phyloP scores from a whole-genome alignment of 2,797 vertebrate genomes.

The Holocentrus rufus region DNA sequence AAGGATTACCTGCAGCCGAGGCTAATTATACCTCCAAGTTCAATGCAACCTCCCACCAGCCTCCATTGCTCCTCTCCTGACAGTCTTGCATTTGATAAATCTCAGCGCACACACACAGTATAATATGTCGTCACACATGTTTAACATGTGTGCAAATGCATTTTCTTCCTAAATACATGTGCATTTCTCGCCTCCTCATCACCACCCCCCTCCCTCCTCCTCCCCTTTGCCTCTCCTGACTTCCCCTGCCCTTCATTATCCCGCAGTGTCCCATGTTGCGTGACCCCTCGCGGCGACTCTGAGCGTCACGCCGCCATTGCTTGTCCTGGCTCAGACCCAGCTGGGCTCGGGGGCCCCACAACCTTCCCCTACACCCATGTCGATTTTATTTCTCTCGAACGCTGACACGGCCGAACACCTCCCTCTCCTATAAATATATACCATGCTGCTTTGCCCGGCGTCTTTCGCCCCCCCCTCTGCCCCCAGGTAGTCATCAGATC shows the following conservation, averaged over 20 bases:
- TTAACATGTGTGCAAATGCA: conserved; percentile 22
- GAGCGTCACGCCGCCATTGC: neutral
- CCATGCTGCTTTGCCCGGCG: too few species aligned
- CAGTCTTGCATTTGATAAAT: conserved; percentile 37
- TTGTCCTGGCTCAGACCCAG: neutral
- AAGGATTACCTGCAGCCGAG: conserved; percentile 63
- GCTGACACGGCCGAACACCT: too few species aligned
- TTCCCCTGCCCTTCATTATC: conserved; percentile 66
- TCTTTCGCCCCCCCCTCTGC: too few species aligned
- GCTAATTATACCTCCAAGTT: conserved; percentile 66
- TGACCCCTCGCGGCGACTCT: conserved; percentile 32
- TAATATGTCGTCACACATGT: neutral
- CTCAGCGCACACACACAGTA: conserved; percentile 14
- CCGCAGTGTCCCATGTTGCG: conserved; percentile 62
- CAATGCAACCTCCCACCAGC: conserved; percentile 27
- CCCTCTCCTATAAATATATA: too few species aligned
- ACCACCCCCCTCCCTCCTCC: neutral
- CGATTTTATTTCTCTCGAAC: conserved; percentile 28
- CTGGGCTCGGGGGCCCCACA: neutral
- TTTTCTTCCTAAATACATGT: neutral
- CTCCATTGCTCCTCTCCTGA: conserved; percentile 20
- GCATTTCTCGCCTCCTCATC: neutral
- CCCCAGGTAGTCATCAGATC: too few species aligned
- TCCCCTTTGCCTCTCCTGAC: conserved; percentile 8
- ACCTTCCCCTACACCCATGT: neutral